Base-by-base conservation (phyloP, 2,888 invertebrate genomes). In the Mycalesis mineus region DNA sequence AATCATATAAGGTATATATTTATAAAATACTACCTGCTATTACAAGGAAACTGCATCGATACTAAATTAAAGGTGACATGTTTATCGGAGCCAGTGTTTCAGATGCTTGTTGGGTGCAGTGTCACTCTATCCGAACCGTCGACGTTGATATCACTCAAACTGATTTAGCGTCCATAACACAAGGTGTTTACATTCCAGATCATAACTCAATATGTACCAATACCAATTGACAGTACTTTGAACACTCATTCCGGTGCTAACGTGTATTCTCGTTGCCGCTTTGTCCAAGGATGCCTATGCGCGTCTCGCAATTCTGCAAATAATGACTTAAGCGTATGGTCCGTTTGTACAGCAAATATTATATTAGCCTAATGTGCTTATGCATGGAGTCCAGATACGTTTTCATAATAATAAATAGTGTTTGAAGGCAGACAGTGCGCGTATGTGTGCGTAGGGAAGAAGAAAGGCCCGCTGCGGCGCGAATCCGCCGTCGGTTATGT, bases 401-500 rank as follows among this genome's bases (percentile, higher is more conserved):
- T 62, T 77, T 80, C 81, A 83, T 82, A 80, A 80, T 80, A 78
- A 80, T 75, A 74, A 78, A 80, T 75, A 73, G 71, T 71, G 67
- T 73, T 77, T 69, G 68, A 69, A 74, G 71, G 72, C 71, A 66
- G 65, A 68, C 64, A 67, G 68, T 68, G 39, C 60, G 28, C 51
- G 59, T 57, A 58, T 60, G 67, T 71, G 74, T 78, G 81, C 75
- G 83, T 81, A 80, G 69, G 78, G 75, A 76, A 50, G 74, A 78
- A 78, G 82, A 80, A 80, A 79, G 80, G 77, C 77, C 79, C 83
- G 76, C 78, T 77, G 78, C 80, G 84, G 77, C 87, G 88, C 87
- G 84, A 88, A 88, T 87, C 85, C 82, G 73, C 69, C 80, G 80
- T 68, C 75, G 84, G 79, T 75, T 78, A 82, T 78, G 85, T 82